Percentiles rank a stretch among this genome's conserved stretches.
phyloP scores from a whole-genome alignment of 1,140 invertebrate genomes.

The Drosophila malerkotliana region DNA sequence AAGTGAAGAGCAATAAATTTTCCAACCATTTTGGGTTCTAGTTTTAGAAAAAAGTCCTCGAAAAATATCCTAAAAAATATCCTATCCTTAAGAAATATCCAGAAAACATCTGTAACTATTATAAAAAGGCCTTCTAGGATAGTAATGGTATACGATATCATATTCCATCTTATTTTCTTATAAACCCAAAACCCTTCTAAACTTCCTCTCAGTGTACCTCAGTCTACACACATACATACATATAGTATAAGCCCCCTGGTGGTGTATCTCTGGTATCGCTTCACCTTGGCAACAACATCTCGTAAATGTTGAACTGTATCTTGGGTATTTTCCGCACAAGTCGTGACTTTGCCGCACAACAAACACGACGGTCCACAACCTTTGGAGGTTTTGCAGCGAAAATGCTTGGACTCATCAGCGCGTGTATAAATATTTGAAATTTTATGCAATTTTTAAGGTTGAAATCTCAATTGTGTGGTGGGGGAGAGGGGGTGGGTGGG shows the following conservation, averaged over 20 bases:
- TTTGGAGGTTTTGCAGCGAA: neutral
- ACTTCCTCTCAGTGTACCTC: slow-evolving; percentile 4
- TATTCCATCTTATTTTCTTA: no score
- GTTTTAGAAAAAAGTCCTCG: no score
- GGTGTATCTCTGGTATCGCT: slow-evolving; percentile 23
- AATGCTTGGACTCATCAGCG: slow-evolving; percentile 39
- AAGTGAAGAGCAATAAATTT: no score
- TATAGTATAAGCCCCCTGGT: neutral
- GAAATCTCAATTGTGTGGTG: slow-evolving; percentile 24
- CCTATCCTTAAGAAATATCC: no score
- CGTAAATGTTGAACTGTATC: slow-evolving; percentile 54
- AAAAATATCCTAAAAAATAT: neutral
- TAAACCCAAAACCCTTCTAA: neutral
- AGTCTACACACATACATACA: neutral
- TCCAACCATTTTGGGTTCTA: no score
- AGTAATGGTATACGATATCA: no score
- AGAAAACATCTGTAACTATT: no score
- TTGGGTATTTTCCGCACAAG: slow-evolving; percentile 40
- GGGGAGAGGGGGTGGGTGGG: no score
- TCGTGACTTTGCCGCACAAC: slow-evolving; percentile 20
- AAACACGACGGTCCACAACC: neutral
- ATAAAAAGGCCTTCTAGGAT: no score
- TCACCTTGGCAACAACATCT: slow-evolving; percentile 48
- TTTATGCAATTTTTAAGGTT: slow-evolving; percentile 49
- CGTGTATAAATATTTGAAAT: slow-evolving; percentile 56